Evolutionary conservation across 2,113 vertebrate genomes (phyloP).

Genomic region (Porphyrio hochstetteri): DNA sequence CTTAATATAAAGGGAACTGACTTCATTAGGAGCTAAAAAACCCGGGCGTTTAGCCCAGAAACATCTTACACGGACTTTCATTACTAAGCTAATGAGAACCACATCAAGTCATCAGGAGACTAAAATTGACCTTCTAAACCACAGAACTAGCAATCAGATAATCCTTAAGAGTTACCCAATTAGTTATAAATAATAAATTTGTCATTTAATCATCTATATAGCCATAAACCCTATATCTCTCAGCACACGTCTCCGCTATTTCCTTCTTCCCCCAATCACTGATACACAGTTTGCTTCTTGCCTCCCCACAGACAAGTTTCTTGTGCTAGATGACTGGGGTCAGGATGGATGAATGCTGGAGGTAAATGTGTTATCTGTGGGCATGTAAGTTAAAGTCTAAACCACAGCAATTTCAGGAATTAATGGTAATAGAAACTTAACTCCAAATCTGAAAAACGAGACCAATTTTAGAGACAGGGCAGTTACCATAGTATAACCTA

Average conservation of each 20-base stretch:
- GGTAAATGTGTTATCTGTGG: neutral
- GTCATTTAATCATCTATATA: neutral
- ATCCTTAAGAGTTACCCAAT: neutral
- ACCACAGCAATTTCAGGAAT: neutral
- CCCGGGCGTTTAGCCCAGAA: neutral
- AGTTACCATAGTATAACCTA: neutral
- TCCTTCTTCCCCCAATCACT: neutral
- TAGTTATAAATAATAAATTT: neutral
- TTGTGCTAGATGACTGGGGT: neutral
- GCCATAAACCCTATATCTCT: neutral
- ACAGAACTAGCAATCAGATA: neutral
- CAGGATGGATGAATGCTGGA: neutral
- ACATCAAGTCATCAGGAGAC: neutral
- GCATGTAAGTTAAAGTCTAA: neutral
- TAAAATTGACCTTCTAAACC: neutral
- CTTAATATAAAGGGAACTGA: neutral
- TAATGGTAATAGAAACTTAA: neutral
- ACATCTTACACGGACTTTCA: neutral
- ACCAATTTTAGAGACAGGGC: neutral
- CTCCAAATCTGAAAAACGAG: neutral
- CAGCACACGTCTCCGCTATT: neutral
- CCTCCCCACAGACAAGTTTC: neutral
- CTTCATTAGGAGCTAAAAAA: neutral
- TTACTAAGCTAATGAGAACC: neutral
- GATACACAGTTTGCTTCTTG: accelerated